Evolutionary conservation across 2,113 vertebrate species (phyloP).

Genomic region (Numida meleagris): DNA sequence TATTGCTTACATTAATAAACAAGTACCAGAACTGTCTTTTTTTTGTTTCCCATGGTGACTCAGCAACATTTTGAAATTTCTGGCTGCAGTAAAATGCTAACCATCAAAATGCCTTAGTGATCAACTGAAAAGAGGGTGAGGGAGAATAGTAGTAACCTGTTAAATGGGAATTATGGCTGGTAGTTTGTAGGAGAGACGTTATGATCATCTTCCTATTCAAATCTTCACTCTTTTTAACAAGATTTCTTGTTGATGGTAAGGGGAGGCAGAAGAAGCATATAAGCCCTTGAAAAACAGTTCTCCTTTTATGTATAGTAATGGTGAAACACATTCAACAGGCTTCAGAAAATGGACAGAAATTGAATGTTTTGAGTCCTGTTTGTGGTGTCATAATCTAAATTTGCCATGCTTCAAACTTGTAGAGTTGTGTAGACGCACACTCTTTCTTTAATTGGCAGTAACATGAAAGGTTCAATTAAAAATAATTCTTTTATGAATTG

Average conservation of each 20-base stretch:
- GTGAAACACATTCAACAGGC: not conserved
- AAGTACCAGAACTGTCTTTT: rapidly evolving
- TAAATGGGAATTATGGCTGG: not conserved
- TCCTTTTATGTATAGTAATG: not conserved
- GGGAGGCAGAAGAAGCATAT: not conserved
- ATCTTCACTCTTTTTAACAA: not conserved
- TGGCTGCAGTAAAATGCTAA: not conserved
- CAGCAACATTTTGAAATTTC: not conserved
- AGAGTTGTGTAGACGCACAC: not conserved
- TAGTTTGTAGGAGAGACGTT: not conserved
- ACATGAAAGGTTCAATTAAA: not conserved
- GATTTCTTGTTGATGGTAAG: not conserved
- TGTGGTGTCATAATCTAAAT: not conserved
- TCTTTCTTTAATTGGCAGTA: not conserved
- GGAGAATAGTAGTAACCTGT: not conserved
- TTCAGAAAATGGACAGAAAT: not conserved
- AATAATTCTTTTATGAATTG: not conserved
- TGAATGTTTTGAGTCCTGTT: not conserved
- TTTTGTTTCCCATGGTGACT: not conserved
- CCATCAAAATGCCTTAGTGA: not conserved
- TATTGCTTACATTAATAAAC: not conserved
- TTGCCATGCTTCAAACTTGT: not conserved
- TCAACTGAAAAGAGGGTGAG: not conserved
- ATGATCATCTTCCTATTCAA: not conserved
- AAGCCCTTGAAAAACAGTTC: not conserved